phyloP scores from a whole-genome alignment of 1,140 invertebrate species.

The Drosophila mauritiana region DNA sequence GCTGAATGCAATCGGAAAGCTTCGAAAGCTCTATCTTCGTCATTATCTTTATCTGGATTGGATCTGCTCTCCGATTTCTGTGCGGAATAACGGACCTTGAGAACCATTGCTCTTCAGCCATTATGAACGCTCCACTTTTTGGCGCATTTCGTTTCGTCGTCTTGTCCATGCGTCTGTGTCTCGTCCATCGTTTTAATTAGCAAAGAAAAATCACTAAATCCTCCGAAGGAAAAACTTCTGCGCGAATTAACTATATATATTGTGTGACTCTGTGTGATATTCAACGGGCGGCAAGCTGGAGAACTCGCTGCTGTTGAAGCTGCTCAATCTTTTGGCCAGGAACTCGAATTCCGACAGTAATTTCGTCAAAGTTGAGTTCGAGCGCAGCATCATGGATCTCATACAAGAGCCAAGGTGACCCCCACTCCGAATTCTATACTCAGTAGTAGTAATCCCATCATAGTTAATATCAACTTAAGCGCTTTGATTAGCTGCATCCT shows the following conservation, averaged over 20 bases:
- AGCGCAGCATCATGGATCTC: slow-evolving; percentile 83
- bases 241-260: neutral
- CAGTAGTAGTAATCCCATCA: no score
- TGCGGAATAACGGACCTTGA: slow-evolving; percentile 47
- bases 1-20: slow-evolving; percentile 8
- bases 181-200: slow-evolving; percentile 26
- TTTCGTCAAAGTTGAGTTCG: slow-evolving; percentile 80
- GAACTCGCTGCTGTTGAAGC: slow-evolving; percentile 77
- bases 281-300: slow-evolving; percentile 71
- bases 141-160: slow-evolving; percentile 71
- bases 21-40: slow-evolving; percentile 29
- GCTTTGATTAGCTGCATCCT: no score
- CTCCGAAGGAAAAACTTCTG: neutral
- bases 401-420: slow-evolving; percentile 77
- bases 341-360: slow-evolving; percentile 67
- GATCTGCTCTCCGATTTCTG: neutral
- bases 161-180: slow-evolving; percentile 64
- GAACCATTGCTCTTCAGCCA: slow-evolving; percentile 18
- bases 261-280: slow-evolving; percentile 11
- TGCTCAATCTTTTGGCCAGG: slow-evolving; percentile 68
- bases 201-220: slow-evolving; percentile 9
- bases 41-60: slow-evolving; percentile 8
- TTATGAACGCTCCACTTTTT: slow-evolving; percentile 69
- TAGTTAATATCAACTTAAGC: neutral
- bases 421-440: neutral